These are phyloP conservation scores for Alligator mississippiensis DNA, from an alignment of 2,113 vertebrate genomes.

Conservation along the genomic window DNA sequence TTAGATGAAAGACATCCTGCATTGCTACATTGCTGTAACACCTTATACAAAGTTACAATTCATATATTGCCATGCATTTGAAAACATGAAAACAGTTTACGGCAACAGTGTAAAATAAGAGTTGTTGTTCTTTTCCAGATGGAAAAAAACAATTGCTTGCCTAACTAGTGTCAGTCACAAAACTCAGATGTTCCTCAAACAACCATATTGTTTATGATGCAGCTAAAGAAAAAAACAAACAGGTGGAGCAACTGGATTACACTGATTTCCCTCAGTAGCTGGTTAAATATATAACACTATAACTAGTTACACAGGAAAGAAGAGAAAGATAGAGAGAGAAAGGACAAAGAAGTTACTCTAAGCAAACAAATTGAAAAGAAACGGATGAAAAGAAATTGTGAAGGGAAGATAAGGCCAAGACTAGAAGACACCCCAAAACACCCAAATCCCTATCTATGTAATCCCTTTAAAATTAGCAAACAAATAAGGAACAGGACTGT, in stretches of 20 bases:
- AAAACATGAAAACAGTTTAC: neutral
- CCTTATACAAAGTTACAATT: neutral
- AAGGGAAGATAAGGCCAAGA: neutral
- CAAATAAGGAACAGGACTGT: rapidly evolving
- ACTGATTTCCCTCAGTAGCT: neutral
- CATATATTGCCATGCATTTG: neutral
- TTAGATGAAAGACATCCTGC: neutral
- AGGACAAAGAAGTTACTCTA: neutral
- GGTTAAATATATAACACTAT: neutral
- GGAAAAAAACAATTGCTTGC: neutral
- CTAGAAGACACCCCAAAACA: neutral
- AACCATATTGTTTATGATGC: neutral
- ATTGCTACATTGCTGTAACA: neutral
- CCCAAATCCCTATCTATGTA: neutral
- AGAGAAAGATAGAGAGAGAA: neutral
- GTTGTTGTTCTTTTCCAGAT: no score
- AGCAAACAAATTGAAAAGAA: rapidly evolving
- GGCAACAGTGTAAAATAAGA: neutral
- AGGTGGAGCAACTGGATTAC: neutral
- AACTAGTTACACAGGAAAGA: neutral
- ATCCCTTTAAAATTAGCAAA: neutral
- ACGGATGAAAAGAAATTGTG: neutral
- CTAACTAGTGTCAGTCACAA: rapidly evolving
- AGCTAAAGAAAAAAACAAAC: neutral
- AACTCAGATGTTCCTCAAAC: neutral